Evolutionary conservation across 2,888 invertebrate species (phyloP).

Genomic region (Drosophila fulvimacula): DNA sequence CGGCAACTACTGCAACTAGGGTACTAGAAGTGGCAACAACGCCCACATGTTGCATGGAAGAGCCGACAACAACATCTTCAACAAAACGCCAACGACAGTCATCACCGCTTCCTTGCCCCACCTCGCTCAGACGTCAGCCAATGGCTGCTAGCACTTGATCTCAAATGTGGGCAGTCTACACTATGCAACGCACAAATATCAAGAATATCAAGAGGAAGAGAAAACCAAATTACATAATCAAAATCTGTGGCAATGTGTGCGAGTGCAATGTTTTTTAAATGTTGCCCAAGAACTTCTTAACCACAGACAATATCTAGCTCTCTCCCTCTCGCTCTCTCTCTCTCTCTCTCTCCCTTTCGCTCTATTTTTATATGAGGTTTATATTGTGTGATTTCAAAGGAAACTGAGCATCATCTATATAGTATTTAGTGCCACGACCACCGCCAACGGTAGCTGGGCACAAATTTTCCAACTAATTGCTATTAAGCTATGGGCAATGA

Average conservation of each 20-base stretch:
- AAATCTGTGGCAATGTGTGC: slow-evolving; percentile 35
- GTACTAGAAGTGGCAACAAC: slow-evolving; percentile 22
- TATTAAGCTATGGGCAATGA: slow-evolving; percentile 64
- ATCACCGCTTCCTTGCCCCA: slow-evolving; percentile 42
- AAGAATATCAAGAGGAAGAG: slow-evolving; percentile 5
- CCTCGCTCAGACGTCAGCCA: slow-evolving; percentile 35
- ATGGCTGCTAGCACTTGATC: slow-evolving; percentile 40
- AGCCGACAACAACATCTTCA: slow-evolving; percentile 27
- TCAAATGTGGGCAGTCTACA: slow-evolving; percentile 52
- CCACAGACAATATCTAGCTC: slow-evolving; percentile 48
- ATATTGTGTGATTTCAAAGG: slow-evolving; percentile 65
- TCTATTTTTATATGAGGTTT: neutral
- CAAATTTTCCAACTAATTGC: slow-evolving; percentile 77
- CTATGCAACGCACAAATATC: slow-evolving; percentile 9
- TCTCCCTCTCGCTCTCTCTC: neutral
- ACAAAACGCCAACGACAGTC: slow-evolving; percentile 32
- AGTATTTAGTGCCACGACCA: slow-evolving; percentile 29
- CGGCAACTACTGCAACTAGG: slow-evolving; percentile 26
- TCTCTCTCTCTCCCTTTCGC: neutral
- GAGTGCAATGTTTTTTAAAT: slow-evolving; percentile 20
- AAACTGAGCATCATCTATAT: slow-evolving; percentile 19
- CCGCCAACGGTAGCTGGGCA: slow-evolving; percentile 48
- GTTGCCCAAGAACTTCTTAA: slow-evolving; percentile 54
- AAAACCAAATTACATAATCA: slow-evolving; percentile 63
- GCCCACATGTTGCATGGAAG: slow-evolving; percentile 37